Base-by-base conservation (phyloP, 1,140 invertebrate species). In the Sipha flava region DNA sequence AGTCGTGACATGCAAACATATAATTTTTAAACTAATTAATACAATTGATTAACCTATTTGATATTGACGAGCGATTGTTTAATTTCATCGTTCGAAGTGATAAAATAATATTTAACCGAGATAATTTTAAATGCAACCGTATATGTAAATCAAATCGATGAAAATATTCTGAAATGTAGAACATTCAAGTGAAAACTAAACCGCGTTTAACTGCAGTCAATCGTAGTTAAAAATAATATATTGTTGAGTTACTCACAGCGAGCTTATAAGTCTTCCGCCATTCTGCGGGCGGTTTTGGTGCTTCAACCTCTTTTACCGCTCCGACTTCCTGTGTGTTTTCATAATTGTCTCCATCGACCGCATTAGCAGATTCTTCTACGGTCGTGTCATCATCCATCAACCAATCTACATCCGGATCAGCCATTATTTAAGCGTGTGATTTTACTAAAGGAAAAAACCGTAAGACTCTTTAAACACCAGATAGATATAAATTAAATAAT, bases 241-340 rank as follows among this genome's bases (percentile, higher is more conserved):
- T 0, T 18, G 6, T 64, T 34, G 2, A 62, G n/a, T 62, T 59
- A 81, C 81, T 81, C n/a, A 80, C 37, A 59, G 68, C 31, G 23
- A 77, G n/a, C 57, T 81, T 43, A 57, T 81, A 31, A 47, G 80
- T 18, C 79, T 75, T 16, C 31, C 79, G 47, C 21, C 66, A 72
- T 29, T 80, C 49, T 2, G 75, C 52, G 1, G 64, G 84, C 16
- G 80, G 82, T 52, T 81, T 81, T 1, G 80, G 68, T 0, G 73
- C 82, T 52, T 80, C 83, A 21, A 84, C 83, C 0, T 81, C 83
- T 23, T 81, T 79, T 47, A 82, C 82, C 21, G 62, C 83, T 40
- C 80, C 79, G 1, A 75, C 3, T n/a, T 83, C 84, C 2, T 83
- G 85, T 0, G 70, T 16, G 23, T 84, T 86, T 21, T 59, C 73